Conservation (phyloP, 64 coral and sea anemone species). For the Stichodactyla helianthus region DNA sequence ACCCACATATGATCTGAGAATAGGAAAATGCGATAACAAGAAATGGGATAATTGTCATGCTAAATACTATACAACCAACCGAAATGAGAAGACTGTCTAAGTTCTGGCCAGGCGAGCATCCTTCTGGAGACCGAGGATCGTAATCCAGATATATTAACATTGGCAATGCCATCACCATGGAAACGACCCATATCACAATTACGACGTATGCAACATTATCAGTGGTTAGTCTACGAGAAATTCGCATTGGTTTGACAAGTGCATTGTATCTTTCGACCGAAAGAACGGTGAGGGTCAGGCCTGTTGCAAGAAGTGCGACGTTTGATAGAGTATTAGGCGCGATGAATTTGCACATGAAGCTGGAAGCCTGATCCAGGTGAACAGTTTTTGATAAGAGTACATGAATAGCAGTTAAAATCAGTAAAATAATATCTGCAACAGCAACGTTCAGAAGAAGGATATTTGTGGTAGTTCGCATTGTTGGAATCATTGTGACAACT, state of each 20-base stretch:
- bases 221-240: conserved; percentile 35
- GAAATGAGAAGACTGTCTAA: conserved; percentile 19
- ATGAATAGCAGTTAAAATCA: conserved; percentile 48
- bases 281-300: conserved; percentile 53
- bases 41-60: conserved; percentile 48
- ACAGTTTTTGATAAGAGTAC: background rate
- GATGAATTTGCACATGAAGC: conserved; percentile 70
- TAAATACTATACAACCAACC: conserved; percentile 40
- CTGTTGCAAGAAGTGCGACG: conserved; percentile 43
- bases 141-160: conserved; percentile 33
- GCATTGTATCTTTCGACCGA: conserved; percentile 64
- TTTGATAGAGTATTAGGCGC: conserved; percentile 5
- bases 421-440: conserved; percentile 44
- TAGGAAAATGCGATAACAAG: conserved; percentile 56
- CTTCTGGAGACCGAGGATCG: background rate
- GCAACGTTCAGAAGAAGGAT: conserved; percentile 66
- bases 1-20: conserved; percentile 48
- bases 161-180: conserved; percentile 36
- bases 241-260: conserved; percentile 51
- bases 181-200: conserved; percentile 41
- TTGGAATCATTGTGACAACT: conserved; percentile 22
- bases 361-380: background rate
- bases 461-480: conserved; percentile 60
- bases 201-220: conserved; percentile 51
- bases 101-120: conserved; percentile 3